These are phyloP conservation scores for Platyrinchus mystaceus DNA, from an alignment of 2,797 vertebrate genomes.

Conservation along the genomic window DNA sequence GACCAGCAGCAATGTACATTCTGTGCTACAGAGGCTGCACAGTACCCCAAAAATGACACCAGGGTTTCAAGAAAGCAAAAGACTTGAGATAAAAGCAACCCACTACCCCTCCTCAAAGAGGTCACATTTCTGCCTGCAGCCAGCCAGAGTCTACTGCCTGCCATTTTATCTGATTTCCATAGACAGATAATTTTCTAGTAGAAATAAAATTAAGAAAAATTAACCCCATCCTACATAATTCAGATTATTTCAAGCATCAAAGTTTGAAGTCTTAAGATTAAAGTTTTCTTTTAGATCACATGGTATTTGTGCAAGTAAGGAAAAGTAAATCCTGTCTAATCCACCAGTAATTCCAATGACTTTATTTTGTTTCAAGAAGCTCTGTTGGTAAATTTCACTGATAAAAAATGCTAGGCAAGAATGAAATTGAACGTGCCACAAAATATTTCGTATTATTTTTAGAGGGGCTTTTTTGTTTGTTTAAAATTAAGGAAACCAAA, in stretches of 20 bases:
- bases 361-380: not conserved
- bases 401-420: not conserved
- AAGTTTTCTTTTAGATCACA: not conserved
- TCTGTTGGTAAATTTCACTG: not conserved
- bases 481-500: not conserved
- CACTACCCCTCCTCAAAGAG: not conserved
- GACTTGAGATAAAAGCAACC: not conserved
- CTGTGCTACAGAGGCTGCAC: not conserved
- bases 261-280: not conserved
- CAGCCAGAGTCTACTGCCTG: not conserved
- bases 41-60: not conserved
- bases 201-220: not conserved
- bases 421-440: not conserved
- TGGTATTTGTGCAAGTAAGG: not conserved
- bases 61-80: not conserved
- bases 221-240: not conserved
- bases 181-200: not conserved
- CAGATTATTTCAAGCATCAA: not conserved
- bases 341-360: not conserved
- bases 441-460: not conserved
- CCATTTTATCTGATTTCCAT: not conserved
- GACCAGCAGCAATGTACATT: not conserved
- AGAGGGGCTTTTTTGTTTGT: not conserved
- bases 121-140: not conserved
- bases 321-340: not conserved